Evolutionary conservation across 2,888 invertebrate species (phyloP), one percentile per base, ranked within the genome.

Genomic region (Leucophora obtusa): DNA sequence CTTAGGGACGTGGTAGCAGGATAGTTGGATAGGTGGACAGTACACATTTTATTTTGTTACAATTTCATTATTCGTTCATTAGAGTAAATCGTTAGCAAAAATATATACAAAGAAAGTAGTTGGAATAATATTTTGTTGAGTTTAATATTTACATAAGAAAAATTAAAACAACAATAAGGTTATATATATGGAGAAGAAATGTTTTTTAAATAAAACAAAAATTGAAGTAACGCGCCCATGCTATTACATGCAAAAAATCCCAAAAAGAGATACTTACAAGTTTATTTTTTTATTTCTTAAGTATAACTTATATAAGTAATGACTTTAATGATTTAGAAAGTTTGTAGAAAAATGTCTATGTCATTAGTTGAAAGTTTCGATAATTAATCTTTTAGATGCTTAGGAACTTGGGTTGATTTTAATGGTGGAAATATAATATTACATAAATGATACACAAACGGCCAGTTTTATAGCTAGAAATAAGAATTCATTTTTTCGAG

Each of bases 71-170:
- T 21, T 54, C 62, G 56, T 63, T 73, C 33, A 54, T 35, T 60
- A 43, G 10, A 60, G 18, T 60, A 59, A 50, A 59, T 75, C 38
- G 65, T 59, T 24, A 51, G 51, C 58, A 51, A 65, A 21, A 14
- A 21, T 77, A 78, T 72, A 68, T 78, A 78, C 77, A 78, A 72
- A 60, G 72, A 60, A 76, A 79, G 68, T 62, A 73, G 60, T 79
- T 65, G 75, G 50, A 69, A 62, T 53, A 70, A 63, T 11, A 70
- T 33, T 47, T 47, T 47, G 14, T n/a, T 47, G n/a, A 47, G 43
- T 47, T 47, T 47, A 47, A 6, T 47, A 47, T 47, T 47, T 47
- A 47, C 43, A 47, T 47, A 47, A 47, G 43, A 4, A 24, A 24
- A 24, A 7, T 1, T 6, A 28, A 28, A 38, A 11, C 11, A 38